Evolutionary conservation across 2,113 vertebrate species (phyloP).

Genomic region (Illadopsis cleaveri): DNA sequence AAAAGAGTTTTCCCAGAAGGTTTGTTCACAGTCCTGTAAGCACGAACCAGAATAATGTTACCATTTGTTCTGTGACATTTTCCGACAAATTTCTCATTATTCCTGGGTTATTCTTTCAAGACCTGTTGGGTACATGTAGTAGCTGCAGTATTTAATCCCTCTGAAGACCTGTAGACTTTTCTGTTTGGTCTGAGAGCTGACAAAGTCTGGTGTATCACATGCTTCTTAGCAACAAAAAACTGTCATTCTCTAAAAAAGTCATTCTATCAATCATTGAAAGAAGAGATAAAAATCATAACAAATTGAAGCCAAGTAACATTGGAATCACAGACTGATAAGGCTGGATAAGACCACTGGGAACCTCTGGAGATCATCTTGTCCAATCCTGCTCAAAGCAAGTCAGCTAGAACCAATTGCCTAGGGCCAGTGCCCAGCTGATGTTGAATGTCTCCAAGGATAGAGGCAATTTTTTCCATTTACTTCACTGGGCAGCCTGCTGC

Average conservation of each 20-base stretch:
- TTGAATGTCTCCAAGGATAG: background rate
- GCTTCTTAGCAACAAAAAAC: background rate
- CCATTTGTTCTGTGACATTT: background rate
- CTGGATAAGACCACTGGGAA: background rate
- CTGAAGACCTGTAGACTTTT: background rate
- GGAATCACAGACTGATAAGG: background rate
- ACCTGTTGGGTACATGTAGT: background rate
- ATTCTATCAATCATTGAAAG: background rate
- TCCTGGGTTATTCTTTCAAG: background rate
- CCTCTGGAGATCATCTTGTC: background rate
- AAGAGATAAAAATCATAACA: background rate
- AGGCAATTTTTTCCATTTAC: background rate
- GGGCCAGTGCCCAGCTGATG: background rate
- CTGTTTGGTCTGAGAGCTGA: background rate
- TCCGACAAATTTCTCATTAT: background rate
- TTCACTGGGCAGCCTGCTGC: background rate
- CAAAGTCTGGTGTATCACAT: background rate
- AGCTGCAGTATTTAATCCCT: background rate
- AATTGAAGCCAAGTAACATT: background rate
- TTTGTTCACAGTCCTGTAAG: background rate
- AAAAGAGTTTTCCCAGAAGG: background rate
- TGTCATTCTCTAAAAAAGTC: background rate
- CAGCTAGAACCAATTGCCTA: background rate
- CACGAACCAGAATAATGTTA: background rate
- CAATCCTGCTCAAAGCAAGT: background rate